phyloP scores from a whole-genome alignment of 2,888 invertebrate species.

The Autographa gamma region DNA sequence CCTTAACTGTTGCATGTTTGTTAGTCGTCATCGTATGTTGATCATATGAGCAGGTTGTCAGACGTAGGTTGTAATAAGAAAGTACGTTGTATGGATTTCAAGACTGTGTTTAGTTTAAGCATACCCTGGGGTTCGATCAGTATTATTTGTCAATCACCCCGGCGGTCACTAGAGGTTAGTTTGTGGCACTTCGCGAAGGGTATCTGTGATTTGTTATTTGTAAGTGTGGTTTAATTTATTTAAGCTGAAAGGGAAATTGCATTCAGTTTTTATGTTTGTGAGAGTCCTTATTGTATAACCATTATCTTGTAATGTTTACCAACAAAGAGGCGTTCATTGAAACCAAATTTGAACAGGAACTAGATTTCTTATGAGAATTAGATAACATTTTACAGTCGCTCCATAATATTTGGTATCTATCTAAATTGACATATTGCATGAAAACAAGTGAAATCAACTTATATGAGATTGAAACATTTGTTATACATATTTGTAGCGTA shows the following conservation, averaged over 20 bases:
- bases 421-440: constrained; percentile 7
- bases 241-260: constrained; percentile 64
- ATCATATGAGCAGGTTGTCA: constrained; percentile 63
- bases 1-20: constrained; percentile 77
- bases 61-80: constrained; percentile 76
- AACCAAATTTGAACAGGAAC: constrained; percentile 29
- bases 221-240: constrained; percentile 80
- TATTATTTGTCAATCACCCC: constrained; percentile 56
- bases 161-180: constrained; percentile 57
- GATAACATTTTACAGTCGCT: constrained; percentile 25
- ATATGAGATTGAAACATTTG: constrained; percentile 32
- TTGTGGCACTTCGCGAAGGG: constrained; percentile 77
- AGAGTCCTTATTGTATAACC: constrained; percentile 52
- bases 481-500: constrained; percentile 57
- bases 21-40: constrained; percentile 60
- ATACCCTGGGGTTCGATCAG: constrained; percentile 57
- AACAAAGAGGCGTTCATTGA: constrained; percentile 27
- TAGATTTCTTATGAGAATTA: constrained; percentile 16
- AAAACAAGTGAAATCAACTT: constrained; percentile 47
- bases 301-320: constrained; percentile 47
- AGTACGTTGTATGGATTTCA: constrained; percentile 78
- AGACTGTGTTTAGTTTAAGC: constrained; percentile 86
- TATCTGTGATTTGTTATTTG: constrained; percentile 87
- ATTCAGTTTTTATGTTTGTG: constrained; percentile 58
- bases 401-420: constrained; percentile 19